A percentile compares a stretch with the other conserved stretches of the same genome.
Conservation (phyloP, 2,888 invertebrate species). For the Amorpha juglandis region DNA sequence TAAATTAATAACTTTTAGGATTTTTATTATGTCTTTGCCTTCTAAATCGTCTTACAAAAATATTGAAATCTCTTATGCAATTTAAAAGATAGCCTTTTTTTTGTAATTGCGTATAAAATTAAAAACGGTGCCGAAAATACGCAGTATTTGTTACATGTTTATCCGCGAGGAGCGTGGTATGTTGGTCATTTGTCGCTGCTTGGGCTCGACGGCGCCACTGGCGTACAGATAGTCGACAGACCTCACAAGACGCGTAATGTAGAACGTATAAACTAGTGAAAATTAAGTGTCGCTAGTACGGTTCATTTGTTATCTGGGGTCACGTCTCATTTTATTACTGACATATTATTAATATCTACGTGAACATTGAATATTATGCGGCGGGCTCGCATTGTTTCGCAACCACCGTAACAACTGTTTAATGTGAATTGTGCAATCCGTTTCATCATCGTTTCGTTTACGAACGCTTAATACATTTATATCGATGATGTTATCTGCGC, state of each 20-base stretch:
- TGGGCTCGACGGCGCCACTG: conserved; percentile 63
- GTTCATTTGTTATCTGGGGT: conserved; percentile 75
- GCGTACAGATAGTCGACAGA: conserved; percentile 56
- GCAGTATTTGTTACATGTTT: conserved; percentile 25
- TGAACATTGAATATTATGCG: conserved; percentile 75
- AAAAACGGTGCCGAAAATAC: neutral
- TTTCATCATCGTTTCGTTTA: conserved; percentile 33
- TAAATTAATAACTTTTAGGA: too few relatives aligned
- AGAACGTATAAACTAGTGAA: conserved; percentile 78
- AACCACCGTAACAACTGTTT: conserved; percentile 45
- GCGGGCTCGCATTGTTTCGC: conserved; percentile 66
- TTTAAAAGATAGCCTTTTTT: too few relatives aligned
- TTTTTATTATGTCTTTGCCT: too few relatives aligned
- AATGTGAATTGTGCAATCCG: conserved; percentile 40
- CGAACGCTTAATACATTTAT: conserved; percentile 24
- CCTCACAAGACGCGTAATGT: conserved; percentile 77
- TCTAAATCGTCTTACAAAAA: too few relatives aligned
- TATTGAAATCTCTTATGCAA: too few relatives aligned
- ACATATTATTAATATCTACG: conserved; percentile 78
- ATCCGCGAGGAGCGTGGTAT: conserved; percentile 48
- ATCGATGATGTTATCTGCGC: conserved; percentile 8
- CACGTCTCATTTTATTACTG: conserved; percentile 79
- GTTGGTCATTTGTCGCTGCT: conserved; percentile 51
- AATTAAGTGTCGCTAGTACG: conserved; percentile 76
- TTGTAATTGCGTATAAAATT: neutral